Evolutionary conservation across 2,888 invertebrate species (phyloP), one percentile per base, ranked within the genome.

Genomic region (Drosophila mettleri): DNA sequence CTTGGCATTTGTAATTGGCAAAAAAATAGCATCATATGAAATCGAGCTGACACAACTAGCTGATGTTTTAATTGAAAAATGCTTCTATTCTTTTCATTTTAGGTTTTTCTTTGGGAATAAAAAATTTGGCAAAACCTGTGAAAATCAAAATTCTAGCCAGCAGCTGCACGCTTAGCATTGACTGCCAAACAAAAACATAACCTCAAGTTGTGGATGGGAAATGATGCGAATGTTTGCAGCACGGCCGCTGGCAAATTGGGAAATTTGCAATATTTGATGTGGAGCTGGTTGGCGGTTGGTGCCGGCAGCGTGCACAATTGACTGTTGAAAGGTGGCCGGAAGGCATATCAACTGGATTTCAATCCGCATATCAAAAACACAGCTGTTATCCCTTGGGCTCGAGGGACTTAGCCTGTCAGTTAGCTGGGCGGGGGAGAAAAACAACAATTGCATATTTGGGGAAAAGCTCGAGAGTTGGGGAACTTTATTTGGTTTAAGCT

Each of bases 311-410:
- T 31, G 24, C 20, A 34, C 27, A 70, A 43, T 62, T 29, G 38
- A 41, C 43, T 41, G 65, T 16, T 27, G 8, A 34, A 51, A 33
- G 36, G 41, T 14, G 39, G 18, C 71, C 39, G 12, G n/a, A 0
- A 14, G 64, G 36, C 54, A 58, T 29, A 33, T 76, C 57, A 58
- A 49, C 39, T 20, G 71, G 53, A 48, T 52, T 69, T 75, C 54
- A 75, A 74, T 72, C 76, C 63, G 31, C 63, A 70, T 70, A 49
- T 57, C 71, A 63, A 57, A 45, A 22, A 16, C 55, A 62, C 51
- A 57, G 41, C 48, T 65, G 62, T 43, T 61, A 12, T 22, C 16
- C 31, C 20, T n/a, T 6, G 16, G 18, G n/a, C 18, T 31, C 31
- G n/a, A n/a, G 6, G 48, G 64, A 29, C 7, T 9, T 2, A 9